Conservation (phyloP, 2,888 invertebrate genomes). For the Hybos culiciformis region DNA sequence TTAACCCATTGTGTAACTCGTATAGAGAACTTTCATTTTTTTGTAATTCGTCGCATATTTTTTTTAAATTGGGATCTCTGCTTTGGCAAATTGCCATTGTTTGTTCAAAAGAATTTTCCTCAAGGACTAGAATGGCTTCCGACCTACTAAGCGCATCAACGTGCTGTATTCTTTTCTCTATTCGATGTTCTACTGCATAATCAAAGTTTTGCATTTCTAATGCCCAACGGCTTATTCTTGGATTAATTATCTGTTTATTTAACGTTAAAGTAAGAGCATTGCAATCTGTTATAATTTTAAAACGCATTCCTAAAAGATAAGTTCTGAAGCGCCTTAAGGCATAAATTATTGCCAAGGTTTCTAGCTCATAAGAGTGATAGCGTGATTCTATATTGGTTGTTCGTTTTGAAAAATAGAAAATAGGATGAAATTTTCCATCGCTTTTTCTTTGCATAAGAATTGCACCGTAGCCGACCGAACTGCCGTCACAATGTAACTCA, state of each 20-base stretch:
- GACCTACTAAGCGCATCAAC: conserved; percentile 11
- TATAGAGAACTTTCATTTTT: conserved; percentile 1
- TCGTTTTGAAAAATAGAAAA: conserved; percentile 19
- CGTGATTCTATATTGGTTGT: conserved; percentile 16
- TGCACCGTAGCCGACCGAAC: conserved; percentile 17
- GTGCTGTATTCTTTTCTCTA: conserved; percentile 8
- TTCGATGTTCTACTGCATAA: conserved; percentile 15
- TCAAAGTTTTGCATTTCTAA: conserved; percentile 15
- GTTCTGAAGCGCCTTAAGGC: conserved; percentile 17
- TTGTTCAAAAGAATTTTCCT: conserved; percentile 14
- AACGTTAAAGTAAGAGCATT: conserved; percentile 15
- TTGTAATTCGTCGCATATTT: conserved; percentile 3
- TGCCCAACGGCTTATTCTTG: conserved; percentile 15
- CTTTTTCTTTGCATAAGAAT: conserved; percentile 15
- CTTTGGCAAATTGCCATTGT: conserved; percentile 7
- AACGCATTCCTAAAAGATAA: conserved; percentile 17
- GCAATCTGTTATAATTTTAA: conserved; percentile 19
- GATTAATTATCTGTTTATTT: conserved; percentile 15
- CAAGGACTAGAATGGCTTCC: conserved; percentile 7
- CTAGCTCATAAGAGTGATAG: conserved; percentile 21
- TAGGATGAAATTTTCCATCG: conserved; percentile 17
- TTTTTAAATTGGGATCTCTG: conserved; percentile 4
- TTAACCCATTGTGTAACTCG: conserved; percentile 5
- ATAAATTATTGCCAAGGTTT: conserved; percentile 19
- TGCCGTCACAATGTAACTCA: conserved; percentile 21